These are phyloP conservation scores for Tinea semifulvella DNA, from an alignment of 2,888 invertebrate genomes.

Conservation along the genomic window DNA sequence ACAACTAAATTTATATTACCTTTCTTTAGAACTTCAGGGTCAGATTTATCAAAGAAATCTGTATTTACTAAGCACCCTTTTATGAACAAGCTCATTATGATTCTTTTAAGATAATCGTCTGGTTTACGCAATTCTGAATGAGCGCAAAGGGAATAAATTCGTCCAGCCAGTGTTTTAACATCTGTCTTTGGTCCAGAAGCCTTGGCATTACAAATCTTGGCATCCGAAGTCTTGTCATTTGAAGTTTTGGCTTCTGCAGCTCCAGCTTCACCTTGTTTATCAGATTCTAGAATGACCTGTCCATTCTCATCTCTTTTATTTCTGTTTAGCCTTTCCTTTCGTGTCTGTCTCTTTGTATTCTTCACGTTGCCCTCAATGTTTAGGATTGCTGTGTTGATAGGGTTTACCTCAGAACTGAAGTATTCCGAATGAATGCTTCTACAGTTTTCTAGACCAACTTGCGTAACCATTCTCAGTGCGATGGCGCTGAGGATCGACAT, in stretches of 20 bases:
- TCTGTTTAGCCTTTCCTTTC: conserved; percentile 50
- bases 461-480: conserved; percentile 80
- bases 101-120: conserved; percentile 77
- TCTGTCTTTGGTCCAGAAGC: no score
- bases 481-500: conserved; percentile 83
- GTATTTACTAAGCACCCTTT: conserved; percentile 74
- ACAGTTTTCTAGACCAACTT: conserved; percentile 62
- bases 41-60: conserved; percentile 67
- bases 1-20: no score
- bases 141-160: conserved; percentile 72
- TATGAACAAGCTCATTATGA: conserved; percentile 81
- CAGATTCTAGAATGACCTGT: background rate
- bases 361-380: conserved; percentile 47
- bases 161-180: conserved; percentile 29
- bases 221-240: conserved; percentile 19
- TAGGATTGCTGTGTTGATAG: conserved; percentile 35
- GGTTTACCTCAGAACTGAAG: conserved; percentile 36
- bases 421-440: conserved; percentile 54
- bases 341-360: conserved; percentile 48
- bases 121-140: conserved; percentile 69
- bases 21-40: conserved; percentile 29
- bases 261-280: conserved; percentile 1
- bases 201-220: background rate
- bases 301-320: conserved; percentile 41
- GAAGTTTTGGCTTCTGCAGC: conserved; percentile 29